Evolutionary conservation across 2,797 vertebrate genomes (phyloP), one percentile per base, ranked within the genome.

Genomic region (Spheniscus humboldti): DNA sequence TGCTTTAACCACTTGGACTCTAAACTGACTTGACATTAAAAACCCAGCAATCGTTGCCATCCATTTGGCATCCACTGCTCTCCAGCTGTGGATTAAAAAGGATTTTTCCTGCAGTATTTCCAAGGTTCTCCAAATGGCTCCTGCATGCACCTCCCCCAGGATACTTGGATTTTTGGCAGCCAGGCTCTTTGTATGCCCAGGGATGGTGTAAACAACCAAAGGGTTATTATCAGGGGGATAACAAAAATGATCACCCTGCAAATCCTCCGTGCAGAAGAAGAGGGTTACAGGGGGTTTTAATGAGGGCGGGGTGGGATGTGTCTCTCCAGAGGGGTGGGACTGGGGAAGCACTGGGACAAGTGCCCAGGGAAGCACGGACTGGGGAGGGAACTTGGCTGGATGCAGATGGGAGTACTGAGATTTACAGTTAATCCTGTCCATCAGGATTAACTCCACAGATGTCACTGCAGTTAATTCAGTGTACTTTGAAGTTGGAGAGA

Each of bases 221-320:
- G 41, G 3, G 20, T 75, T 68, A 19, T 89, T 73, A 57, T 33
- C 6, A 3, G n/a, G 15, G 47, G 43, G 35, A 15, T n/a, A 45
- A 57, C n/a, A 74, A 47, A 74, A 89, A 4, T 0, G 23, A 39
- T 59, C 11, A 27, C 11, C 18, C 16, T 57, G 19, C 41, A 82
- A 52, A 72, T 33, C 15, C 41, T 85, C 27, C 0, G 0, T 33
- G 39, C 27, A 72, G 50, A 57, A 59, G 22, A 63, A 81, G 31
- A 80, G 47, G 27, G 16, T 27, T 73, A 35, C 0, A 0, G 13
- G 9, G 25, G 2, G 1, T 18, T 52, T 79, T 79, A 45, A 10
- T 3, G 18, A n/a, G 28, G 30, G 13, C 1, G 0, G 24, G 8
- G 55, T 59, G 48, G 27, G 27, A 35, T 1, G 0, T 74, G 28